These are phyloP conservation scores for Tiliacea aurago DNA, from an alignment of 2,888 invertebrate species.

Conservation along the genomic window DNA sequence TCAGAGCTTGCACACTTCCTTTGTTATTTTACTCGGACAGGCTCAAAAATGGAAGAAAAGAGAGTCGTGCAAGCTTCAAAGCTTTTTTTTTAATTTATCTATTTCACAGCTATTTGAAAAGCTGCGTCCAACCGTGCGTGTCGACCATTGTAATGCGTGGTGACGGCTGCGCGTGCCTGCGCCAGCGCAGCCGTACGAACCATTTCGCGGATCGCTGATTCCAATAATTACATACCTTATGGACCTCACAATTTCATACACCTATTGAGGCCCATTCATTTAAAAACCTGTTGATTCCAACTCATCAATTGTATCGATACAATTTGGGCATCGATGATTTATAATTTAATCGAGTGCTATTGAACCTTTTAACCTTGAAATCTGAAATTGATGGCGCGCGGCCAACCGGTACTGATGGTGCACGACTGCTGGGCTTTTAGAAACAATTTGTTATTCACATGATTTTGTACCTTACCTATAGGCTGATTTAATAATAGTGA, in stretches of 20 bases:
- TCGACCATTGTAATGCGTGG: slow-evolving; percentile 65
- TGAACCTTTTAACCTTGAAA: slow-evolving; percentile 69
- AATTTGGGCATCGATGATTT: slow-evolving; percentile 75
- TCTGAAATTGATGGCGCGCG: slow-evolving; percentile 58
- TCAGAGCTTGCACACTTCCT: neutral
- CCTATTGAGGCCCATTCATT: slow-evolving; percentile 64
- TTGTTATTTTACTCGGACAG: slow-evolving; percentile 16
- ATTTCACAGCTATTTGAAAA: slow-evolving; percentile 75
- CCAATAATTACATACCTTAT: slow-evolving; percentile 80
- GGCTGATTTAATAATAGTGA: slow-evolving; percentile 41
- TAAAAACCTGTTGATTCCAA: slow-evolving; percentile 78
- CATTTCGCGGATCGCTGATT: slow-evolving; percentile 84
- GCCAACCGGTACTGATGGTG: slow-evolving; percentile 58
- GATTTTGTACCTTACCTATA: slow-evolving; percentile 30
- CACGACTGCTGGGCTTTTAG: slow-evolving; percentile 54
- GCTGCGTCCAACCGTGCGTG: slow-evolving; percentile 60
- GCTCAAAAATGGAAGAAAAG: slow-evolving; percentile 32
- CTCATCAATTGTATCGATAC: slow-evolving; percentile 72
- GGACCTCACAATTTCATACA: slow-evolving; percentile 75
- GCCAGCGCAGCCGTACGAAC: slow-evolving; percentile 70
- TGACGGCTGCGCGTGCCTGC: slow-evolving; percentile 64
- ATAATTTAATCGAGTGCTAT: slow-evolving; percentile 70
- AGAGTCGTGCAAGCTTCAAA: slow-evolving; percentile 33
- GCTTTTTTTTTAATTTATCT: slow-evolving; percentile 64
- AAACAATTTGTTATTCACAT: slow-evolving; percentile 56